These are phyloP conservation scores for Pongo abelii DNA, from an alignment of 2,113 vertebrate genomes.

Conservation along the genomic window DNA sequence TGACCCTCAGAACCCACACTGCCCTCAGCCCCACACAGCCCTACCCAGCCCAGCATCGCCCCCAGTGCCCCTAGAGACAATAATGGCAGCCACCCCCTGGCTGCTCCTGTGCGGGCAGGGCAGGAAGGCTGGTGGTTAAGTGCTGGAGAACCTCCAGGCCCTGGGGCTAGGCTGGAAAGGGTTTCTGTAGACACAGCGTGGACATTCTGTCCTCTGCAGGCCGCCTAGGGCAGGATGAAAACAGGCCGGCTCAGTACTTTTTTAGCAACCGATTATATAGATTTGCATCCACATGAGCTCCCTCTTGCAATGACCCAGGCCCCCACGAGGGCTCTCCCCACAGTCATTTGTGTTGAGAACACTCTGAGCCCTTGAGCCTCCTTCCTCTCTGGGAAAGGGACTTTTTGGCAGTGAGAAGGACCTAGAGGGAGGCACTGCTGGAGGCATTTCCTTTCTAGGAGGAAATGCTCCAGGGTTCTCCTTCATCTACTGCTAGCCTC, in stretches of 20 bases:
- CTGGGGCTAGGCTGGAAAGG: background rate
- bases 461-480: background rate
- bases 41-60: background rate
- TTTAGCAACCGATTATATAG: conserved; percentile 41
- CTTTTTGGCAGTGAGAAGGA: background rate
- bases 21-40: background rate
- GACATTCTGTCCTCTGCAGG: background rate
- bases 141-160: background rate
- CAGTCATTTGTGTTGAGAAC: background rate
- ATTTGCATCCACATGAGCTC: background rate
- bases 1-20: background rate
- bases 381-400: background rate
- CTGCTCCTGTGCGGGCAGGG: accelerated
- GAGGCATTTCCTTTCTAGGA: conserved; percentile 6
- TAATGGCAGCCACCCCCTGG: background rate
- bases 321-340: background rate
- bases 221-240: background rate
- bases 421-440: background rate
- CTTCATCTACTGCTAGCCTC: background rate
- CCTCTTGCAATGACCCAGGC: background rate
- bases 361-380: background rate
- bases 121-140: background rate
- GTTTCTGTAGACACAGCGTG: background rate
- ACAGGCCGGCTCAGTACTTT: conserved; percentile 18
- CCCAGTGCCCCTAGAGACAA: background rate